Conservation (phyloP, 2,888 invertebrate species). For the Eupithecia exiguata region DNA sequence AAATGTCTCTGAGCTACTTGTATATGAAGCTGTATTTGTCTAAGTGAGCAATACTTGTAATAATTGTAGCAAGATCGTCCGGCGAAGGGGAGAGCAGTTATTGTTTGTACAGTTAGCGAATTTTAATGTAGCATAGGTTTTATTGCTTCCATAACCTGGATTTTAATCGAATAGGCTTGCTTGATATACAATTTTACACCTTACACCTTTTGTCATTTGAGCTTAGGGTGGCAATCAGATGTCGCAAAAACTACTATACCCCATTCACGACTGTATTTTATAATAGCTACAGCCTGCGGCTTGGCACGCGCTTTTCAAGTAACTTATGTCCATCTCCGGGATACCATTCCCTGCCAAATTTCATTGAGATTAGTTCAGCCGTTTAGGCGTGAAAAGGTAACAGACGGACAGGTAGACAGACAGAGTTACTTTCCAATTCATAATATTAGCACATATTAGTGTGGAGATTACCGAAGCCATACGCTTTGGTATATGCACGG, state of each 20-base stretch:
- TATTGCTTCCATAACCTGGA: conserved; percentile 30
- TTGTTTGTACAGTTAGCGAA: conserved; percentile 49
- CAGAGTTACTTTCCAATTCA: too few relatives aligned
- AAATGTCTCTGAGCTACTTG: neutral
- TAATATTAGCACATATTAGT: too few relatives aligned
- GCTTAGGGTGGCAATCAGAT: neutral
- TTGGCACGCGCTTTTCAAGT: too few relatives aligned
- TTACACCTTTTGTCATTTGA: neutral
- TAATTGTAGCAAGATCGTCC: conserved; percentile 30
- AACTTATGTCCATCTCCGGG: too few relatives aligned
- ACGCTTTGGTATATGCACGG: too few relatives aligned
- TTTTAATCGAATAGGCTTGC: conserved; percentile 4
- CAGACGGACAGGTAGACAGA: too few relatives aligned
- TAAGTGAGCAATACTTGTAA: conserved; percentile 17
- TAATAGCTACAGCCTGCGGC: too few relatives aligned
- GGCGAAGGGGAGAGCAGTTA: conserved; percentile 36
- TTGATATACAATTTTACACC: conserved; percentile 6
- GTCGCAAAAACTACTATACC: neutral
- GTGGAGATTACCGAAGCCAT: too few relatives aligned
- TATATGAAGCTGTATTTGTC: conserved; percentile 1
- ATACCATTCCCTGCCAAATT: too few relatives aligned
- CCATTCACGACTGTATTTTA: too few relatives aligned
- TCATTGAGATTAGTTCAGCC: too few relatives aligned
- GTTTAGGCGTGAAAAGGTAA: too few relatives aligned
- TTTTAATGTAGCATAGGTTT: conserved; percentile 42